Conservation (phyloP, 2,888 invertebrate genomes). For the Sinohyriopsis cumingii region DNA sequence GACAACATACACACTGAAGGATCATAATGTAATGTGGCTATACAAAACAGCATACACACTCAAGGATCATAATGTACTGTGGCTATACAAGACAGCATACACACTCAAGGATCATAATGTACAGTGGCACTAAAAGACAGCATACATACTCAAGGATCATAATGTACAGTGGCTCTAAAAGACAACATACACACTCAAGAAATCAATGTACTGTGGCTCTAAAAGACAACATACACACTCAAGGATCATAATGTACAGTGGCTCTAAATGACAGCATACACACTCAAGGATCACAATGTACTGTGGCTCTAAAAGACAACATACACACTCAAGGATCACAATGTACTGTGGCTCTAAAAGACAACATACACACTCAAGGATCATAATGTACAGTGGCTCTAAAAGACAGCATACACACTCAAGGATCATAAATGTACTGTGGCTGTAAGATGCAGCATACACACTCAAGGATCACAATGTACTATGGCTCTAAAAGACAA, state of each 20-base stretch:
- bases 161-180: conserved; percentile 45
- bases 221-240: conserved; percentile 26
- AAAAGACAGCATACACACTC: conserved; percentile 27
- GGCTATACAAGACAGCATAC: conserved; percentile 27
- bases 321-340: conserved; percentile 43
- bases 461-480: conserved; percentile 47
- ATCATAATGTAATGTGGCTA: conserved; percentile 50
- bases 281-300: conserved; percentile 49
- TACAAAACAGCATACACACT: conserved; percentile 23
- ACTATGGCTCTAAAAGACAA: conserved; percentile 40
- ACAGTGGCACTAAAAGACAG: conserved; percentile 40
- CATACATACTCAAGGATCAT: conserved; percentile 43
- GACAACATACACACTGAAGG: conserved; percentile 29
- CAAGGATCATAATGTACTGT: conserved; percentile 49
- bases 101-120: conserved; percentile 47
- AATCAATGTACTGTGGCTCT: conserved; percentile 48
- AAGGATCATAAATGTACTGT: conserved; percentile 50
- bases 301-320: conserved; percentile 37
- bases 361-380: conserved; percentile 33
- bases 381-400: conserved; percentile 49
- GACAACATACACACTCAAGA: conserved; percentile 28
- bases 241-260: conserved; percentile 49
- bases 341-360: conserved; percentile 46
- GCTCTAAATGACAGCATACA: conserved; percentile 23
- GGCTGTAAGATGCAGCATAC: conserved; percentile 25